Percentiles rank a stretch among this genome's conserved stretches.
Evolutionary conservation across 2,888 invertebrate genomes (phyloP).

Genomic region (Acrobasis repandana): DNA sequence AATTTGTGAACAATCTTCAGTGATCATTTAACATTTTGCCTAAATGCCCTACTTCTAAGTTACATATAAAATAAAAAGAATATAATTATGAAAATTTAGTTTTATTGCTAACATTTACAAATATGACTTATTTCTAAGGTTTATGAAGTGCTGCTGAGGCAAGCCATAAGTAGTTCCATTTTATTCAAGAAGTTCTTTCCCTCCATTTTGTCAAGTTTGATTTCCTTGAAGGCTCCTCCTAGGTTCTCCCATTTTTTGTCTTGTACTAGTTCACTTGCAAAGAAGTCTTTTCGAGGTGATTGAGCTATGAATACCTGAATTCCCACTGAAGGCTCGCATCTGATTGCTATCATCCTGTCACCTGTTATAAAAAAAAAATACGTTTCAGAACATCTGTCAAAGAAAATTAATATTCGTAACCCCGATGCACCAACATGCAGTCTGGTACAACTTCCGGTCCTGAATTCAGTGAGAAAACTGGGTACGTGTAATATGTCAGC

Average conservation of each 20-base stretch:
- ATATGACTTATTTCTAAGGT: slow-evolving; percentile 25
- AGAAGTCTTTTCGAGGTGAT: slow-evolving; percentile 93
- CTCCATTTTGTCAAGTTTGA: slow-evolving; percentile 95
- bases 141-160: slow-evolving; percentile 88
- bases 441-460: too few species aligned
- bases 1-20: slow-evolving; percentile 79
- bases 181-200: slow-evolving; percentile 98
- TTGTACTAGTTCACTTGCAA: slow-evolving; percentile 92
- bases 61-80: slow-evolving; percentile 35
- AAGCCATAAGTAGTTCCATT: slow-evolving; percentile 98
- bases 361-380: slow-evolving; percentile 55
- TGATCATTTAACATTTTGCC: slow-evolving; percentile 80
- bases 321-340: slow-evolving; percentile 94
- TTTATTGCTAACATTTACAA: slow-evolving; percentile 32
- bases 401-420: too few species aligned
- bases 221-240: slow-evolving; percentile 95
- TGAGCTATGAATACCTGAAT: slow-evolving; percentile 95
- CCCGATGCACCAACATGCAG: too few species aligned
- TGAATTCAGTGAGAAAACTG: too few species aligned
- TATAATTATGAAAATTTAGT: slow-evolving; percentile 35
- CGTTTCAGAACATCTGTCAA: not conserved
- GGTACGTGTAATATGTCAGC: too few species aligned
- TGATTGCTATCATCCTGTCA: slow-evolving; percentile 93
- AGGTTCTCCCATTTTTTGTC: slow-evolving; percentile 97
- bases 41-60: slow-evolving; percentile 49